Evolutionary conservation across 1,140 invertebrate species (phyloP), one percentile per base, ranked within the genome.

Genomic region (Caenorhabditis brenneri): DNA sequence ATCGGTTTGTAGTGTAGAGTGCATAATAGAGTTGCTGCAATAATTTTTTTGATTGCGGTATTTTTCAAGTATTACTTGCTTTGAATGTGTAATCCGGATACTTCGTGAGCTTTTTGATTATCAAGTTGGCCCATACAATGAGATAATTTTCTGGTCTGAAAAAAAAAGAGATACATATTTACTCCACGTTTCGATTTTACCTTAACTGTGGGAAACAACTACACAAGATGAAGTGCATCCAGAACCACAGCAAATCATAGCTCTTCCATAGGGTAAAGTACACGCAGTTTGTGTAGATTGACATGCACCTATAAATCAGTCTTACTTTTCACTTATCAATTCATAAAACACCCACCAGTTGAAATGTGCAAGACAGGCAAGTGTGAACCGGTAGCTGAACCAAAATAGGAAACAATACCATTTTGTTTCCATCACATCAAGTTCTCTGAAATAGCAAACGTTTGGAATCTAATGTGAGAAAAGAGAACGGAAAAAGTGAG

Each of bases 401-500:
- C 85, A 86, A 31, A 86, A 86, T 29, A 84, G 48, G 69, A 86
- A 86, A 51, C 85, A 86, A 36, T 36, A 86, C 85, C 85, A 86
- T 80, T 85, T 81, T 36, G 82, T 85, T 39, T 82, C 65, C 65
- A 74, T 74, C 58, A 65, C 31, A 65, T 33, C 29, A n/a, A 65
- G 15, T n/a, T 33, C 15, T 42, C 36, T 46, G n/a, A 74, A 74
- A 36, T 36, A 36, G 2, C 9, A n/a, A 19, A 24, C 12, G 19
- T 12, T 36, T 65, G 31, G 7, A 65, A 65, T 3, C 39, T 42
- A 42, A 42, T 5, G 39, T 12, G 4, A 31, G 24, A 31, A 58
- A 31, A 51, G 2, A 51, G 49, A n/a, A n/a, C n/a, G n/a, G n/a
- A n/a, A n/a, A n/a, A n/a, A n/a, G n/a, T 36, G 33, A 65, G 29